Evolutionary conservation across 2,888 invertebrate species (phyloP).

Genomic region (Heliothis peltigera): DNA sequence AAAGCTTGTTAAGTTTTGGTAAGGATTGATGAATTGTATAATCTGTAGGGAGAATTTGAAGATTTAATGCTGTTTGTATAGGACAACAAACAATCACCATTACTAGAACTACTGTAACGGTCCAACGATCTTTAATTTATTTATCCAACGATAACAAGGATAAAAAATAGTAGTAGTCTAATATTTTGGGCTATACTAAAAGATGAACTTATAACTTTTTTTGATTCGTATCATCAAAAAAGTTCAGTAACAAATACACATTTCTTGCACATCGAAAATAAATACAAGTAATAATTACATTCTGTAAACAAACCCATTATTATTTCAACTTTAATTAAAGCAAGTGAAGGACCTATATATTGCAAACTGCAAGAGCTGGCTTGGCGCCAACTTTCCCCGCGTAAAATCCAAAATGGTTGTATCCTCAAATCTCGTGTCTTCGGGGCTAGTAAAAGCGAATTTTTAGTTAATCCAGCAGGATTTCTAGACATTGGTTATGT

Average conservation of each 20-base stretch:
- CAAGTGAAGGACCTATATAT: conserved; percentile 23
- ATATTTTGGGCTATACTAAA: too few relatives aligned
- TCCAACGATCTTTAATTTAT: too few relatives aligned
- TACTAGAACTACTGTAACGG: too few relatives aligned
- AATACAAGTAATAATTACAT: not conserved
- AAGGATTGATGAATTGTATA: not conserved
- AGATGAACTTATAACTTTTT: too few relatives aligned
- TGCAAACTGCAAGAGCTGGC: conserved; percentile 16
- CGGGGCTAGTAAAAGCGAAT: conserved; percentile 13
- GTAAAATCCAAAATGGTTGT: conserved; percentile 6
- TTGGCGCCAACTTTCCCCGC: conserved; percentile 30
- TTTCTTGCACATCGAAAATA: too few relatives aligned
- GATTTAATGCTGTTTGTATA: too few relatives aligned
- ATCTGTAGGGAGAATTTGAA: too few relatives aligned
- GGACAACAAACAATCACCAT: too few relatives aligned
- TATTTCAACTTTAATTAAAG: conserved; percentile 31
- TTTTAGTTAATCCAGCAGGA: not conserved
- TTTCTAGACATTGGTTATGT: not conserved
- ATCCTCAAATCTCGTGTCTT: conserved; percentile 2
- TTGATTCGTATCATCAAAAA: too few relatives aligned
- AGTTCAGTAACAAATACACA: too few relatives aligned
- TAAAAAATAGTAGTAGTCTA: too few relatives aligned
- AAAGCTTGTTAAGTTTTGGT: not conserved
- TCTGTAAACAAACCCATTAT: conserved; percentile 34
- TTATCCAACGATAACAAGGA: too few relatives aligned